phyloP scores from a whole-genome alignment of 2,113 vertebrate species.

The Tor tambroides region DNA sequence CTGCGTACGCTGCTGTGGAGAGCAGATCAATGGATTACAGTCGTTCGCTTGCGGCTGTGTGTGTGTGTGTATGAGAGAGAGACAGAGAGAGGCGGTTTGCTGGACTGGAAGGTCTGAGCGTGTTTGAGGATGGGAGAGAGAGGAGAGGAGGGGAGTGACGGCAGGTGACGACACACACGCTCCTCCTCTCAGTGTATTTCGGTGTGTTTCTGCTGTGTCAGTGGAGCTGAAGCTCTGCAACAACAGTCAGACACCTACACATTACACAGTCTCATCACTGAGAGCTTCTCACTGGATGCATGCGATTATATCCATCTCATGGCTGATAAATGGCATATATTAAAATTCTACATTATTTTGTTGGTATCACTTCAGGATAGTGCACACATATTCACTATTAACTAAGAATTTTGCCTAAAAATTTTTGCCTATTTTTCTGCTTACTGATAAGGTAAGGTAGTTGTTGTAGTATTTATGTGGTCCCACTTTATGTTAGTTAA shows the following conservation, averaged over 20 bases:
- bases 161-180: conserved; percentile 30
- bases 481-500: too few species aligned
- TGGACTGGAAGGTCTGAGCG: neutral
- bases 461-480: too few species aligned
- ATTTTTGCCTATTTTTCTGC: too few species aligned
- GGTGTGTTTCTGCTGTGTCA: conserved; percentile 28
- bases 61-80: conserved; percentile 39
- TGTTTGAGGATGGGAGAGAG: conserved; percentile 25
- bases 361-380: neutral
- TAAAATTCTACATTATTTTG: neutral
- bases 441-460: too few species aligned
- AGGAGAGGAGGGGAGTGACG: conserved; percentile 38
- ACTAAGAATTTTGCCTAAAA: too few species aligned
- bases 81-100: neutral
- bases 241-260: conserved; percentile 12
- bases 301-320: neutral
- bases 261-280: neutral
- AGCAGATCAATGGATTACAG: conserved; percentile 45
- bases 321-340: neutral
- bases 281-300: neutral
- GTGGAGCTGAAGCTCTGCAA: neutral
- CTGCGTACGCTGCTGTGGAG: conserved; percentile 34
- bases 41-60: conserved; percentile 21
- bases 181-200: neutral
- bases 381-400: too few species aligned